phyloP scores from a whole-genome alignment of 2,797 vertebrate species.

The Hoplostethus mediterraneus region DNA sequence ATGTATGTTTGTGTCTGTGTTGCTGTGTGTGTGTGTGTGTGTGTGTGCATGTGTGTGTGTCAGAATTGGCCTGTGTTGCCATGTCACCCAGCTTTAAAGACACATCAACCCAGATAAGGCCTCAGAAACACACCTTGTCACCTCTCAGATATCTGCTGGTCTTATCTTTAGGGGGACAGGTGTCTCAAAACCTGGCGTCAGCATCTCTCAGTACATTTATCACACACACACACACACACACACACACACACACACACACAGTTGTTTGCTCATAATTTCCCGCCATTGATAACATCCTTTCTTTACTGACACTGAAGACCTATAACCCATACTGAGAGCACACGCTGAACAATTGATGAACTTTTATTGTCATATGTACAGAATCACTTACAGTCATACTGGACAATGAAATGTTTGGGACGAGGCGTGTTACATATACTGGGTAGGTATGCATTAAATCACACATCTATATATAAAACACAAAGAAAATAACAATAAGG shows the following conservation, averaged over 20 bases:
- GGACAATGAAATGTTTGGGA: no score
- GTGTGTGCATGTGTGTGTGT: slow-evolving; percentile 18
- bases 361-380: no score
- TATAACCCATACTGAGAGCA: no score
- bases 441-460: no score
- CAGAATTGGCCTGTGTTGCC: not conserved
- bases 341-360: no score
- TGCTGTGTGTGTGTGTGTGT: slow-evolving; percentile 16
- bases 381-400: no score
- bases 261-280: slow-evolving; percentile 66
- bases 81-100: slow-evolving; percentile 38
- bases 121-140: slow-evolving; percentile 46
- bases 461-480: no score
- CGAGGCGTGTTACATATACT: no score
- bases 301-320: slow-evolving; percentile 2
- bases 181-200: slow-evolving; percentile 57
- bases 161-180: slow-evolving; percentile 76
- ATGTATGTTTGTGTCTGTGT: slow-evolving; percentile 8
- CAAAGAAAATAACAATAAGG: no score
- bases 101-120: slow-evolving; percentile 53
- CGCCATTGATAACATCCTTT: slow-evolving; percentile 49
- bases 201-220: slow-evolving; percentile 42
- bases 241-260: slow-evolving; percentile 26
- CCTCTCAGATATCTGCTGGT: slow-evolving; percentile 45
- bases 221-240: slow-evolving; percentile 6